Percentiles rank a stretch among this genome's conserved stretches.
phyloP scores from a whole-genome alignment of 1,140 invertebrate genomes.

The Hermetia illucens region DNA sequence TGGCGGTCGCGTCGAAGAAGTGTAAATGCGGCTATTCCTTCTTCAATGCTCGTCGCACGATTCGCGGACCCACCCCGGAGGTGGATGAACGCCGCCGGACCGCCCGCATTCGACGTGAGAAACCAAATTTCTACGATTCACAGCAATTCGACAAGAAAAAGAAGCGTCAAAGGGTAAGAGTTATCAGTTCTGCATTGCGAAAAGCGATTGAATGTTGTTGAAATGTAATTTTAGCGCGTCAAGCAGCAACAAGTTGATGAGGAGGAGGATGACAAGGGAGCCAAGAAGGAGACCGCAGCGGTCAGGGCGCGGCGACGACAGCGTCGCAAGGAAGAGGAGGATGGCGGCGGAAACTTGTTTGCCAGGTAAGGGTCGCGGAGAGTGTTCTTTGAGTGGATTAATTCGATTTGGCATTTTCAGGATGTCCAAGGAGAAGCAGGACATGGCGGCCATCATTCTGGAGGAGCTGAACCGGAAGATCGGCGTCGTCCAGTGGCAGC shows the following conservation, averaged over 20 bases:
- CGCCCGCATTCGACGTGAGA: constrained; percentile 56
- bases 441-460: constrained; percentile 46
- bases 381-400: constrained; percentile 5
- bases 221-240: not conserved
- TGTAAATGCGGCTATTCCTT: constrained; percentile 67
- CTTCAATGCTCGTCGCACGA: constrained; percentile 44
- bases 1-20: constrained; percentile 64
- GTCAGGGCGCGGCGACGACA: constrained; percentile 4
- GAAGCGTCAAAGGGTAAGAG: constrained; percentile 34
- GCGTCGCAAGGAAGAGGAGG: constrained; percentile 6
- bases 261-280: not conserved
- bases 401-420: constrained; percentile 10
- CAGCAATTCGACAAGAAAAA: constrained; percentile 60
- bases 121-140: constrained; percentile 72
- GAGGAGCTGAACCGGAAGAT: constrained; percentile 59
- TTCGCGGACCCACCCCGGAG: constrained; percentile 10
- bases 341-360: constrained; percentile 3
- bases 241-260: not conserved
- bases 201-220: not conserved
- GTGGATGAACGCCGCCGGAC: constrained; percentile 46
- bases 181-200: too few species aligned
- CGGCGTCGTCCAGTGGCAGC: constrained; percentile 50
- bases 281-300: constrained; percentile 4
- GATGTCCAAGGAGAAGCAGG: constrained; percentile 37
- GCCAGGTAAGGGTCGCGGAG: constrained; percentile 7